These are phyloP conservation scores for Anseranas semipalmata DNA, from an alignment of 2,113 vertebrate genomes.

Conservation along the genomic window DNA sequence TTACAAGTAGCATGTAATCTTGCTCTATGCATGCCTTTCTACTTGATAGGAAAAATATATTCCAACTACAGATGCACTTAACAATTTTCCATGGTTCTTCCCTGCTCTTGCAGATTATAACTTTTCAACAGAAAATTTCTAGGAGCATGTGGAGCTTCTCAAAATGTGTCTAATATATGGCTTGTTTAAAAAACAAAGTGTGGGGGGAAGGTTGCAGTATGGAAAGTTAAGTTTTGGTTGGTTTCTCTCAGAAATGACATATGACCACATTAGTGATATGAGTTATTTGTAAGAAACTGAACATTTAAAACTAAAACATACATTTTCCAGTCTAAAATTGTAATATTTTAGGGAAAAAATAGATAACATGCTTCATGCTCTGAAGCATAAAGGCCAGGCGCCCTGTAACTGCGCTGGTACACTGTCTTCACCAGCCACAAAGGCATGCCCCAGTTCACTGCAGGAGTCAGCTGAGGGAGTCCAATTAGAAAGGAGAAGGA, in stretches of 20 bases:
- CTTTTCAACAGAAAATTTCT: neutral
- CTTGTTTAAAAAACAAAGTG: neutral
- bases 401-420: neutral
- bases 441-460: neutral
- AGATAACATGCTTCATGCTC: neutral
- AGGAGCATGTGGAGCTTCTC: neutral
- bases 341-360: neutral
- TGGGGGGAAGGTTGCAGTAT: rapidly evolving
- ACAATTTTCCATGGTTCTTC: neutral
- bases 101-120: neutral
- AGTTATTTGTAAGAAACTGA: neutral
- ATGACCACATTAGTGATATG: neutral
- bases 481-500: neutral
- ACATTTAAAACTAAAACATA: neutral
- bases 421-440: neutral
- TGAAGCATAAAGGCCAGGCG: neutral
- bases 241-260: neutral
- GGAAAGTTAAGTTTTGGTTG: neutral
- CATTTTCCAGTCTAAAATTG: neutral
- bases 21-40: neutral
- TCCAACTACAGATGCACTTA: neutral
- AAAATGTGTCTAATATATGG: neutral
- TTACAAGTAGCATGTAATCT: neutral
- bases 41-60: neutral
- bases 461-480: neutral